A percentile compares a stretch with the other conserved stretches of the same genome.
Evolutionary conservation across 2,888 invertebrate genomes (phyloP).

Genomic region (Aquatica leii): DNA sequence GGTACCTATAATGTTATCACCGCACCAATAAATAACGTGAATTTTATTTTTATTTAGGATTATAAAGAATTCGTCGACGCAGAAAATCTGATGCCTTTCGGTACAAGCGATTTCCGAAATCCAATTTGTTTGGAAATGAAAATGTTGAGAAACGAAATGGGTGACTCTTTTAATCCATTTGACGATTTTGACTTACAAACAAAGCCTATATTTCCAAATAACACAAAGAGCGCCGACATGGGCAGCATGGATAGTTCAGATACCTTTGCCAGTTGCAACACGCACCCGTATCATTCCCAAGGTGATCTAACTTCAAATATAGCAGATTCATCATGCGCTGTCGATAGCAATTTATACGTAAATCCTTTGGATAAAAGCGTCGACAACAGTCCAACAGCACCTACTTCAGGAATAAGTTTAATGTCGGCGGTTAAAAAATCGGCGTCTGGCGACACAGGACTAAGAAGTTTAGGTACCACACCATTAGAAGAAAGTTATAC

Average conservation of each 20-base stretch:
- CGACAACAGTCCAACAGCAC: slow-evolving; percentile 60
- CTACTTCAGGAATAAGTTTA: slow-evolving; percentile 56
- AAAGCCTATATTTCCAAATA: slow-evolving; percentile 42
- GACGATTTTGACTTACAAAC: slow-evolving; percentile 40
- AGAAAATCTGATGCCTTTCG: slow-evolving; percentile 86
- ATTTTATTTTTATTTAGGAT: slow-evolving; percentile 66
- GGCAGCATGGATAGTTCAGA: slow-evolving; percentile 82
- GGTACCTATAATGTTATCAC: too few relatives aligned
- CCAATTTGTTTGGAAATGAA: slow-evolving; percentile 85
- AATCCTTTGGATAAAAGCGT: slow-evolving; percentile 80
- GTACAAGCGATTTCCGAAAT: slow-evolving; percentile 84
- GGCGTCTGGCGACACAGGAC: slow-evolving; percentile 78
- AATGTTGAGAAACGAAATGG: slow-evolving; percentile 66
- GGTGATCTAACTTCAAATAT: slow-evolving; percentile 62
- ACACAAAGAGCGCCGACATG: slow-evolving; percentile 60
- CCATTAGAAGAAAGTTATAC: slow-evolving; percentile 66
- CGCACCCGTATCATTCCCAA: slow-evolving; percentile 90
- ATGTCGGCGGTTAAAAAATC: slow-evolving; percentile 75
- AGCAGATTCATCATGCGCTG: slow-evolving; percentile 56
- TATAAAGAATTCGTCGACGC: slow-evolving; percentile 92
- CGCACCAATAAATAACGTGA: background rate
- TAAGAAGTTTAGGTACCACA: slow-evolving; percentile 71
- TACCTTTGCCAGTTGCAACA: slow-evolving; percentile 96
- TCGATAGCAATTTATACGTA: slow-evolving; percentile 85
- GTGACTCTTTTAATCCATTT: slow-evolving; percentile 45